These are phyloP conservation scores for Drosophila athabasca DNA, from an alignment of 1,140 invertebrate species.

Conservation along the genomic window DNA sequence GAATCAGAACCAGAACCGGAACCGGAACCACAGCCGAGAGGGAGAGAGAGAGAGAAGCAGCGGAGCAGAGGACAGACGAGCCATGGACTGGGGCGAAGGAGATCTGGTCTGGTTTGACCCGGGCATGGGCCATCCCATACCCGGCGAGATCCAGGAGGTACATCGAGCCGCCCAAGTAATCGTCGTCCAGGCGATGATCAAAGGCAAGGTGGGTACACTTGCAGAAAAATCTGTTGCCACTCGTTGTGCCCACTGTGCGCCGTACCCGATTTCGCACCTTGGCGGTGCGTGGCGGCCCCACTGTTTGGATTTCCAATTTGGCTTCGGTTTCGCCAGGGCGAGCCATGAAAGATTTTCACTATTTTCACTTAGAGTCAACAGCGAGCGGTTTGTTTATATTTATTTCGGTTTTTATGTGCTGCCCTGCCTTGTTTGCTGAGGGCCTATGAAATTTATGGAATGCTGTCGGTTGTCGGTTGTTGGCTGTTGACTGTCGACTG, in stretches of 20 bases:
- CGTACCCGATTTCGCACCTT: constrained; percentile 18
- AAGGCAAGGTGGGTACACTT: constrained; percentile 90
- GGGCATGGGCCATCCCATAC: constrained; percentile 93
- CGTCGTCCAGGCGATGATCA: constrained; percentile 93
- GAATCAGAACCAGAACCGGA: not conserved
- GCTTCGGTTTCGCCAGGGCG: constrained; percentile 12
- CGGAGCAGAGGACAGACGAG: not conserved
- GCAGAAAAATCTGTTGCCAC: not conserved
- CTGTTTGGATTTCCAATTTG: constrained; percentile 49
- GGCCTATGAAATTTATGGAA: constrained; percentile 55
- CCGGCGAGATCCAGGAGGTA: constrained; percentile 94
- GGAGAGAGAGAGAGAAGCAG: constrained; percentile 1
- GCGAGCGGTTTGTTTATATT: constrained; percentile 22
- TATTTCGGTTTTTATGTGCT: constrained; percentile 20
- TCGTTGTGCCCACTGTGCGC: constrained; percentile 1
- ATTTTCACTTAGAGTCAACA: constrained; percentile 59
- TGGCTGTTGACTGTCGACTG: constrained; percentile 3
- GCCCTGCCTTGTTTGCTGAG: constrained; percentile 10
- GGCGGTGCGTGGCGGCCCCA: constrained; percentile 14
- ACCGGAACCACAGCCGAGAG: not conserved
- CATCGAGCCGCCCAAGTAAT: constrained; percentile 94
- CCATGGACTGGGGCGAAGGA: constrained; percentile 87
- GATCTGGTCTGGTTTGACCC: constrained; percentile 97
- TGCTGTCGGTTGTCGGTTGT: constrained; percentile 16
- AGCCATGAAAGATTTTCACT: constrained; percentile 65